Evolutionary conservation across 1,140 invertebrate genomes (phyloP), one percentile per base, ranked within the genome.

Genomic region (Drosophila erecta): DNA sequence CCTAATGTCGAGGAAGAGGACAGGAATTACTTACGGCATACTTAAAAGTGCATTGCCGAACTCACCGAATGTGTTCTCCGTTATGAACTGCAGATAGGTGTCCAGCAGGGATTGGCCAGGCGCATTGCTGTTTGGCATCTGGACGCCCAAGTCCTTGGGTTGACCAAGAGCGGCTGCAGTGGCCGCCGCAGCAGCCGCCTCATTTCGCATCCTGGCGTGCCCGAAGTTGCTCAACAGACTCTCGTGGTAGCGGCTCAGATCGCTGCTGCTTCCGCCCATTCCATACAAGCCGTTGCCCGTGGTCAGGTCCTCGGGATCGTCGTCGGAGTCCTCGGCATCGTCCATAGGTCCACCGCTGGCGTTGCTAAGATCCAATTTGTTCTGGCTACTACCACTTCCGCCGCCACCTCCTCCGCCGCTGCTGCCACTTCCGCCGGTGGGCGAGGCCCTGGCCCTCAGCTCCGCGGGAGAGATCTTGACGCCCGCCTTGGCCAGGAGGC

Each of bases 381-480:
- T 94, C 76, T 69, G 64, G 76, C 96, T 94, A 77, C 95, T 95
- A 4, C 96, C 93, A 1, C 96, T 96, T 6, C 72, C 77, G 0
- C 79, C 81, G 5, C 46, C 77, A 0, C 79, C 81, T 5, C 46
- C 57, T 75, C 96, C 96, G 6, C 95, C 95, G 15, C 96, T 94
- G n/a, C 96, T 93, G 51, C 83, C 84, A 1, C 96, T 95, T 10
- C 96, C 96, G 27, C 90, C 91, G 0, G 96, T 97, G 3, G 96
- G 96, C 1, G 96, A 97, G 0, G 96, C 96, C 3, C 96, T 93
- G 0, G 96, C 96, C 11, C 96, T 92, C 12, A 97, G 89, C 83
- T 97, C 96, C 4, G 96, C 96, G 0, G 96, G 94, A 17, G 96
- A 97, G 50, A 97, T 96, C 92, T 97, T 97, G 1, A 97, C 96